A percentile compares a stretch with the other conserved stretches of the same genome.
These are phyloP conservation scores for Halcyon senegalensis DNA, from an alignment of 2,113 vertebrate species.

Conservation along the genomic window DNA sequence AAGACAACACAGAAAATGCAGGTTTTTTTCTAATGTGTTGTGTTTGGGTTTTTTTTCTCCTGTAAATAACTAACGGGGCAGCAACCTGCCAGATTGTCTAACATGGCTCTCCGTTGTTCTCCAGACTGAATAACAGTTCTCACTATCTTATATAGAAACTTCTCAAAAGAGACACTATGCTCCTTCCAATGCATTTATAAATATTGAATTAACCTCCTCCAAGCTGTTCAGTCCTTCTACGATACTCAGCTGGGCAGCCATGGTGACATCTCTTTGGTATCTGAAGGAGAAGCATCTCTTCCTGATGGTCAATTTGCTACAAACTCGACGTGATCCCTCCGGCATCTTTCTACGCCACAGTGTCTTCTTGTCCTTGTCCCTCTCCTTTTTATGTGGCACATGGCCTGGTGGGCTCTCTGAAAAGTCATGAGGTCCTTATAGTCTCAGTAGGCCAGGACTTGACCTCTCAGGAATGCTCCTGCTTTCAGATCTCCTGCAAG, in stretches of 20 bases:
- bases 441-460: not conserved
- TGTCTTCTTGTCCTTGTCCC: not conserved
- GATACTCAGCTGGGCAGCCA: not conserved
- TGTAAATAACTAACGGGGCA: not conserved
- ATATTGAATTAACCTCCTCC: not conserved
- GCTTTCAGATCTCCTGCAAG: not conserved
- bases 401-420: not conserved
- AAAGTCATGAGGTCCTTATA: not conserved
- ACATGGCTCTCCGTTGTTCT: not conserved
- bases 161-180: not conserved
- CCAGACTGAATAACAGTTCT: not conserved
- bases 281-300: not conserved
- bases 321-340: rapidly evolving
- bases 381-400: not conserved
- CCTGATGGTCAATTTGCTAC: not conserved
- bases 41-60: not conserved
- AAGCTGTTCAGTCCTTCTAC: not conserved
- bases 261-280: not conserved
- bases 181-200: not conserved
- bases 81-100: not conserved
- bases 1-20: not conserved
- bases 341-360: not conserved
- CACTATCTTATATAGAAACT: not conserved
- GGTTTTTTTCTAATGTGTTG: not conserved
- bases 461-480: not conserved